phyloP scores from a whole-genome alignment of 2,113 vertebrate species.

The Pseudonaja textilis region DNA sequence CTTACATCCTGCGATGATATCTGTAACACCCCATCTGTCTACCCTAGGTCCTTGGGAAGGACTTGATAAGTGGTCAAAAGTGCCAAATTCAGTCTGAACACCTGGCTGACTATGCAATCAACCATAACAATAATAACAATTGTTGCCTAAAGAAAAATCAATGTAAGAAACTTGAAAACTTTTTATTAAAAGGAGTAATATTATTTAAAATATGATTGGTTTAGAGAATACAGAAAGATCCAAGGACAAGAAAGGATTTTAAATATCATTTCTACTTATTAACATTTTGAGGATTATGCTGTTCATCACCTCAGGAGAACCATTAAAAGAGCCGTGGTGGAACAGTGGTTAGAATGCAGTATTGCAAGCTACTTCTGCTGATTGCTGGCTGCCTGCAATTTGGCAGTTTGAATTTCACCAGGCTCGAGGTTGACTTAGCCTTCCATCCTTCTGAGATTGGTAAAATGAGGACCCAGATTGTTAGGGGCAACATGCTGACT shows the following conservation, averaged over 20 bases:
- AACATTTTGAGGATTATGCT: background rate
- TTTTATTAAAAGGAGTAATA: constrained; percentile 5
- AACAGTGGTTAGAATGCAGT: too few relatives aligned
- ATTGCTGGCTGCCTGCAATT: too few relatives aligned
- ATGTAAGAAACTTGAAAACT: background rate
- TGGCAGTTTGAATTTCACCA: too few relatives aligned
- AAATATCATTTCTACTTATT: constrained; percentile 28
- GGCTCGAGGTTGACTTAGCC: too few relatives aligned
- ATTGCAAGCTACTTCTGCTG: too few relatives aligned
- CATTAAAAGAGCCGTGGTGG: too few relatives aligned
- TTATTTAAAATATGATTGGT: background rate
- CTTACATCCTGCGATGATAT: too few relatives aligned
- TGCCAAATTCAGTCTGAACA: background rate
- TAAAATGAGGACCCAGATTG: too few relatives aligned
- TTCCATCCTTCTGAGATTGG: too few relatives aligned
- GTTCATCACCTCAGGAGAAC: constrained; percentile 38
- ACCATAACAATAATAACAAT: background rate
- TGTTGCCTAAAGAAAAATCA: background rate
- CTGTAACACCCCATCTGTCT: too few relatives aligned
- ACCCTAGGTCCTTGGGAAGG: too few relatives aligned
- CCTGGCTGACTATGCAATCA: background rate
- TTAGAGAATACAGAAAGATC: constrained; percentile 15
- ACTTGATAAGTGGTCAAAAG: background rate
- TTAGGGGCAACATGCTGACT: too few relatives aligned
- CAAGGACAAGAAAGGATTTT: constrained; percentile 19